These are phyloP conservation scores for Macrophya annulata DNA, from an alignment of 2,888 invertebrate species.

Conservation along the genomic window DNA sequence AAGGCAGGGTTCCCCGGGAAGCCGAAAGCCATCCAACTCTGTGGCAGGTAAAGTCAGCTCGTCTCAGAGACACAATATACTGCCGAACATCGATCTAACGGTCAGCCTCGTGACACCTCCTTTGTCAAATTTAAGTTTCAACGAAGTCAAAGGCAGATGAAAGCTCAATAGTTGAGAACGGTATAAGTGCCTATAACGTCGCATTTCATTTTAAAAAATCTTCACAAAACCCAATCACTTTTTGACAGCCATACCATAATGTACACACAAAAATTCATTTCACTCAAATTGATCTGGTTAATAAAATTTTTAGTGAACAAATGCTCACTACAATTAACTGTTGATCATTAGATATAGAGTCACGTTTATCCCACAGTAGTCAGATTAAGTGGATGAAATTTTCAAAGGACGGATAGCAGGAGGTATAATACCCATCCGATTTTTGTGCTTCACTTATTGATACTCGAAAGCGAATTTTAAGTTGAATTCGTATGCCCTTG, in stretches of 20 bases:
- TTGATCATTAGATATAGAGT: background rate
- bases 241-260: background rate
- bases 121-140: conserved; percentile 52
- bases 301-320: background rate
- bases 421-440: background rate
- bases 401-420: background rate
- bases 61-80: conserved; percentile 53
- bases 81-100: conserved; percentile 52
- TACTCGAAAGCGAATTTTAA: background rate
- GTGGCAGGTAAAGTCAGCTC: conserved; percentile 53
- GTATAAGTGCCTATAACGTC: background rate
- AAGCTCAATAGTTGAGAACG: conserved; percentile 27
- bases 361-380: background rate
- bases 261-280: background rate
- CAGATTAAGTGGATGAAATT: background rate
- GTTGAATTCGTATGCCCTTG: background rate
- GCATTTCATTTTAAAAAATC: background rate
- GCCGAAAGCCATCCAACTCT: conserved; percentile 47
- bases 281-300: background rate
- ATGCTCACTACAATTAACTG: background rate
- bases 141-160: conserved; percentile 36
- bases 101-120: conserved; percentile 53
- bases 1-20: conserved; percentile 44
- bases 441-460: background rate
- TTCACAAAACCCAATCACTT: background rate